These are phyloP conservation scores for Esperia sulphurella DNA, from an alignment of 2,888 invertebrate species.

Conservation along the genomic window DNA sequence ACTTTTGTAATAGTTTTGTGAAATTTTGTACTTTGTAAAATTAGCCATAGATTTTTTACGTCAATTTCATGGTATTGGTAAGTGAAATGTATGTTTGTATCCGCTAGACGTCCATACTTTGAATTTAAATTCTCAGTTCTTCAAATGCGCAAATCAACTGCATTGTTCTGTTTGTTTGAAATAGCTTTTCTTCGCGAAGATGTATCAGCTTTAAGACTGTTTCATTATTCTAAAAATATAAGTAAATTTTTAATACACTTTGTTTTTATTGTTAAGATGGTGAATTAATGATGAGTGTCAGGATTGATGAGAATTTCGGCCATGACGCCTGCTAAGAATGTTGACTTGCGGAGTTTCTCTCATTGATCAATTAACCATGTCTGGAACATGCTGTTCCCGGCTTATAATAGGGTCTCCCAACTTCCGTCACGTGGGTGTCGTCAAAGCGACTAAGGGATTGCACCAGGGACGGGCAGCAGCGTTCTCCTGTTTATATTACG, in stretches of 20 bases:
- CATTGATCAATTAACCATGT: too few relatives aligned
- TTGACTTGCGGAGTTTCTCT: too few relatives aligned
- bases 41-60: conserved; percentile 46
- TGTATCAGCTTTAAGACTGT: conserved; percentile 48
- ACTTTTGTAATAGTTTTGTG: conserved; percentile 4
- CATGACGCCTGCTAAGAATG: too few relatives aligned
- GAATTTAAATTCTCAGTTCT: background rate
- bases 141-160: conserved; percentile 1
- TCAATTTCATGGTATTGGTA: conserved; percentile 11
- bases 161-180: conserved; percentile 20
- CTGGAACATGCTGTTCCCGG: too few relatives aligned
- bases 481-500: too few relatives aligned
- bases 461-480: too few relatives aligned
- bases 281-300: too few relatives aligned
- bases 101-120: background rate
- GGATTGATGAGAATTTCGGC: too few relatives aligned
- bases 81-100: background rate
- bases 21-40: conserved; percentile 1
- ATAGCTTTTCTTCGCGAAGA: conserved; percentile 31
- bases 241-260: conserved; percentile 44
- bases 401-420: too few relatives aligned
- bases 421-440: too few relatives aligned
- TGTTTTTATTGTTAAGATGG: conserved; percentile 24
- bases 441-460: too few relatives aligned
- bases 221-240: conserved; percentile 58